A percentile compares a stretch with the other conserved stretches of the same genome.
phyloP scores from a whole-genome alignment of 2,888 invertebrate species.

The Epirrhoe tristata region DNA sequence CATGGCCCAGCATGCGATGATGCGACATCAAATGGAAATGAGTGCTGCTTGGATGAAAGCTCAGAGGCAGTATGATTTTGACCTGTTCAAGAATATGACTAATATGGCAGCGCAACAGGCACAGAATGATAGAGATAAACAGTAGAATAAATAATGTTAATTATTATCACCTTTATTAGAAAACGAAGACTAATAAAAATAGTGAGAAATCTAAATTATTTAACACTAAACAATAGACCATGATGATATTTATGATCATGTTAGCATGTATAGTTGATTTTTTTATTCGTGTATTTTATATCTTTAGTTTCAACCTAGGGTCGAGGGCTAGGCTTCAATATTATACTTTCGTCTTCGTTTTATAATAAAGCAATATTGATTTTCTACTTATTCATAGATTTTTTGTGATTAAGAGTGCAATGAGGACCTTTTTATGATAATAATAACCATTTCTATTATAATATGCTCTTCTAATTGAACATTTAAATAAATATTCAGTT shows the following conservation, averaged over 20 bases:
- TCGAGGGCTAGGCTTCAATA: too few species aligned
- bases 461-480: neutral
- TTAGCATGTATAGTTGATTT: too few species aligned
- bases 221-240: too few species aligned
- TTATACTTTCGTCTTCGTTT: too few species aligned
- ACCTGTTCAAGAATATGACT: constrained; percentile 74
- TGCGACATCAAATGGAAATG: constrained; percentile 76
- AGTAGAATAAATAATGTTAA: constrained; percentile 39
- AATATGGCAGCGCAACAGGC: constrained; percentile 70
- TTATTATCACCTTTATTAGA: too few species aligned
- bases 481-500: neutral
- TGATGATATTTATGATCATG: too few species aligned
- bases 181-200: too few species aligned
- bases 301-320: too few species aligned
- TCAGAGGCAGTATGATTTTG: constrained; percentile 73
- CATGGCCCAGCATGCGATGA: constrained; percentile 62
- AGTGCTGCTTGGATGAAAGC: constrained; percentile 74
- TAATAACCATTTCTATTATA: neutral
- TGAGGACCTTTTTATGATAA: neutral
- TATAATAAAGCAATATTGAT: neutral
- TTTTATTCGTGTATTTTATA: too few species aligned
- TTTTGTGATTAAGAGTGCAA: neutral
- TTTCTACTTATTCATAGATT: neutral
- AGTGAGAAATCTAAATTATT: too few species aligned
- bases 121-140: constrained; percentile 72